A percentile compares a stretch with the other conserved stretches of the same genome.
phyloP scores from a whole-genome alignment of 2,797 vertebrate species.

The Scarus forsteni region DNA sequence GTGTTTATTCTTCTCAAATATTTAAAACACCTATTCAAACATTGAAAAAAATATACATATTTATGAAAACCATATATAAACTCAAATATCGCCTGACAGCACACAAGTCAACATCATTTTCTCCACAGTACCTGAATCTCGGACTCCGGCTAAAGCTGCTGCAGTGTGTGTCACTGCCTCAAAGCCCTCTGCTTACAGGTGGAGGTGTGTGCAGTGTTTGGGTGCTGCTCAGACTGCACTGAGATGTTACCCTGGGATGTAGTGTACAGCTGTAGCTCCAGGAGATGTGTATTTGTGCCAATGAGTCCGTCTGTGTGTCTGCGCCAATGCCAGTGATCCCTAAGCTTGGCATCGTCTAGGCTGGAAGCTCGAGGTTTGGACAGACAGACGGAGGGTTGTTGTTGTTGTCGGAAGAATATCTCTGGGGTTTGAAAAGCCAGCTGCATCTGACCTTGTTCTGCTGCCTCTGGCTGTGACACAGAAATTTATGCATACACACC shows the following conservation, averaged over 20 bases:
- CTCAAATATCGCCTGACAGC: not conserved
- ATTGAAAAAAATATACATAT: not conserved
- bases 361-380: slow-evolving; percentile 37
- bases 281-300: slow-evolving; percentile 25
- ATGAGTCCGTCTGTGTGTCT: slow-evolving; percentile 10
- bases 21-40: too few species aligned
- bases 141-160: slow-evolving; percentile 10
- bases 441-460: slow-evolving; percentile 42
- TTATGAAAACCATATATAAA: not conserved
- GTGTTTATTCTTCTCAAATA: too few species aligned
- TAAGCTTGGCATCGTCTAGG: slow-evolving; percentile 43
- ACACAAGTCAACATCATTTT: not conserved
- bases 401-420: slow-evolving; percentile 47
- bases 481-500: slow-evolving; percentile 6
- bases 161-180: not conserved
- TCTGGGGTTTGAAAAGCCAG: slow-evolving; percentile 41
- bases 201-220: slow-evolving; percentile 1
- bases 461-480: slow-evolving; percentile 33
- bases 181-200: slow-evolving; percentile 4
- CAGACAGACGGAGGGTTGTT: slow-evolving; percentile 1
- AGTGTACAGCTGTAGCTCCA: slow-evolving; percentile 36
- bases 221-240: slow-evolving; percentile 8
- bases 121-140: not conserved
- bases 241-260: slow-evolving; percentile 41
- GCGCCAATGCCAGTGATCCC: slow-evolving; percentile 44